Conservation (phyloP, 2,113 vertebrate species). For the Nansenia antarctica region DNA sequence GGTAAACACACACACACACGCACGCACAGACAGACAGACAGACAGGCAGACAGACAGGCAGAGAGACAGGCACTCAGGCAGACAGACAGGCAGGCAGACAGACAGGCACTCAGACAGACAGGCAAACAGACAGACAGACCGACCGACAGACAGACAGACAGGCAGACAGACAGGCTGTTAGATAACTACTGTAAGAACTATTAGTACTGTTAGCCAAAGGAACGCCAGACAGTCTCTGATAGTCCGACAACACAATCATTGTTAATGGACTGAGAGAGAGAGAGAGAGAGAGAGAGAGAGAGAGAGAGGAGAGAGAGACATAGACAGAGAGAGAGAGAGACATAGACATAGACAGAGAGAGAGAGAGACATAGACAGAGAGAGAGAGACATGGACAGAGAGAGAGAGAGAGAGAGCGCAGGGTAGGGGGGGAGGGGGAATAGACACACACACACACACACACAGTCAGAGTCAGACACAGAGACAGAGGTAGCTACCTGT, state of each 20-base stretch:
- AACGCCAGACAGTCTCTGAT: too few species aligned
- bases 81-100: too few species aligned
- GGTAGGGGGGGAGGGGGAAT: not conserved
- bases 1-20: not conserved
- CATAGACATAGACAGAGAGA: not conserved
- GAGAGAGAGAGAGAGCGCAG: not conserved
- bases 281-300: too few species aligned
- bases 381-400: not conserved
- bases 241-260: too few species aligned
- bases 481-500: conserved; percentile 72
- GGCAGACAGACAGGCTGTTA: not conserved
- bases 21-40: not conserved
- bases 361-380: not conserved
- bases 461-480: not conserved
- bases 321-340: not conserved
- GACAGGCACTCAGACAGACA: not conserved
- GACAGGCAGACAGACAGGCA: not conserved
- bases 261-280: too few species aligned
- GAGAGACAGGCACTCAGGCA: not conserved
- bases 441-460: not conserved
- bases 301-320: too few species aligned
- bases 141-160: not conserved
- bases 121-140: not conserved
- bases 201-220: too few species aligned
- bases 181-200: too few species aligned